A percentile compares a stretch with the other conserved stretches of the same genome.
Evolutionary conservation across 2,888 invertebrate species (phyloP).

Genomic region (Hirtodrosophila trivittata): DNA sequence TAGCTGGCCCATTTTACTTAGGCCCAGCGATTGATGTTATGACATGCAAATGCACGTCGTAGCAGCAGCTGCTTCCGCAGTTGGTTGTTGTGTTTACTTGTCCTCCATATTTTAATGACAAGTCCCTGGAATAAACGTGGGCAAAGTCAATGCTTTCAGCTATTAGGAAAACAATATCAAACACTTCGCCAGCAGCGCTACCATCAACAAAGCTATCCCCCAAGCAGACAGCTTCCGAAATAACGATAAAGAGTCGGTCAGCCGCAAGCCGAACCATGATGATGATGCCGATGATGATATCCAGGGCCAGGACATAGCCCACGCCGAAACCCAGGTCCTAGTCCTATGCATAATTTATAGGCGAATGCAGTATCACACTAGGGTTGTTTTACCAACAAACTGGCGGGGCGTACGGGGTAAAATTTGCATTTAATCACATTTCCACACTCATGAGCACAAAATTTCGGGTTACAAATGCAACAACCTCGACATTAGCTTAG

Average conservation of each 20-base stretch:
- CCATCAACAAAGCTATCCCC: constrained; percentile 27
- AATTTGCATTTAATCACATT: constrained; percentile 75
- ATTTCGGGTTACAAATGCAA: constrained; percentile 45
- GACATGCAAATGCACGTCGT: constrained; percentile 59
- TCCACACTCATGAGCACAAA: constrained; percentile 70
- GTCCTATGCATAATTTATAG: constrained; percentile 71
- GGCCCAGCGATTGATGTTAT: constrained; percentile 18
- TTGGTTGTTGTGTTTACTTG: constrained; percentile 21
- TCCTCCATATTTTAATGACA: constrained; percentile 47
- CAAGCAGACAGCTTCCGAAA: constrained; percentile 10
- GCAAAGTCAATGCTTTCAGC: constrained; percentile 67
- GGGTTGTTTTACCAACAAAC: background rate
- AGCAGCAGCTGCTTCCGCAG: constrained; percentile 21
- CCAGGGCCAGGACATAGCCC: background rate
- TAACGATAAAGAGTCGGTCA: constrained; percentile 49
- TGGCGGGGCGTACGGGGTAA: constrained; percentile 4
- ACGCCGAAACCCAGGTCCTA: constrained; percentile 16
- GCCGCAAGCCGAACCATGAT: constrained; percentile 49
- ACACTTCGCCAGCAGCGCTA: constrained; percentile 45
- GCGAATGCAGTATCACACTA: constrained; percentile 36
- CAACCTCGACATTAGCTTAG: constrained; percentile 23
- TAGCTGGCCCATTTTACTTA: background rate
- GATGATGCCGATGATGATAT: constrained; percentile 41
- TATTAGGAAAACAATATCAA: constrained; percentile 71
- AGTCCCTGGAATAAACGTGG: constrained; percentile 30